Base-by-base conservation (phyloP, 2,113 vertebrate species). In the Prionailurus viverrinus region DNA sequence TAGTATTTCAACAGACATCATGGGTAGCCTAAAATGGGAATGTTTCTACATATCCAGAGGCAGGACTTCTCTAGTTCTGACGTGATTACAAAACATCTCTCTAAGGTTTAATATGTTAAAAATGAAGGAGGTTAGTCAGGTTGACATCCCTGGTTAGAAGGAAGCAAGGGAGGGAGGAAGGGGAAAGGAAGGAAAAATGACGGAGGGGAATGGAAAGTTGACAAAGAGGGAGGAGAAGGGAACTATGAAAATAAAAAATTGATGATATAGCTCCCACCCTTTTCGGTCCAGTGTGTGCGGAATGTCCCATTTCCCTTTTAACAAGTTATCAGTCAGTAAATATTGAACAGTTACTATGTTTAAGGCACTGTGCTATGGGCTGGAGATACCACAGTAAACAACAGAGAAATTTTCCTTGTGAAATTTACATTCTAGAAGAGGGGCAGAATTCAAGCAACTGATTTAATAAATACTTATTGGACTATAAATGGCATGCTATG, bases 161-260 rank as follows among this genome's bases (percentile, higher is more conserved):
- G 29, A 76, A 90, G 71, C 0, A 27, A 94, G 18, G 11, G 21
- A 66, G 36, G 65, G 63, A 55, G n/a, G 7, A 45, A 68, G 18
- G 12, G 16, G 10, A 85, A 41, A 18, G 31, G 14, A 41, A 76
- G 53, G 48, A 36, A 79, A 65, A 84, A 71, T 31, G 31, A 96
- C 15, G n/a, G 45, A 83, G 69, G 3, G 31, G 7, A 78, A 55
- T 29, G 27, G 61, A 71, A 97, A 83, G 41, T 68, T 41, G 63
- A n/a, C 71, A 79, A 19, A 86, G 27, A 96, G 21, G n/a, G 80
- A 96, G 5, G 11, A 31, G 31, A 95, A 94, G 19, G 61, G 93
- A 97, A 90, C 74, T 83, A 14, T 89, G 68, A 90, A 95, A 96
- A 84, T 73, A 94, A 39, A 85, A 85, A 95, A 90, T 61, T 79